Base-by-base conservation (phyloP, 2,797 vertebrate genomes). In the Salarias fasciatus region DNA sequence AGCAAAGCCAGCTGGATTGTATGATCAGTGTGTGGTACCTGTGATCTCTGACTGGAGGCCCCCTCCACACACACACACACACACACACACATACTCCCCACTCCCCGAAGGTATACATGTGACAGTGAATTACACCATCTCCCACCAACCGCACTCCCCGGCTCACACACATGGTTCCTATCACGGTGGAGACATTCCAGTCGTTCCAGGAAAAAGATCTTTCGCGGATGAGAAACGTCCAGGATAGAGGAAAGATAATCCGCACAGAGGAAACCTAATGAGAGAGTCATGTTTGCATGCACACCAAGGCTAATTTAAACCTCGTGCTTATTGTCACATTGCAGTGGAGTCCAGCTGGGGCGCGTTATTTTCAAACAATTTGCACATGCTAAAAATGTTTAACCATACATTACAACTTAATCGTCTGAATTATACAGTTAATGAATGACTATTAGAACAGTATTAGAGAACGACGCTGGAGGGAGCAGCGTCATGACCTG, bases 111-210 rank as follows among this genome's bases (percentile, higher is more conserved):
- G 57, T 69, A 13, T 11, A 46, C 46, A 50, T 62, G 62, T 63
- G 72, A 82, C 51, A 74, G 70, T 36, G 69, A 85, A 84, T 69
- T 64, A 57, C 77, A 81, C 76, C 78, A 84, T 79, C 68, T 84
- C 62, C 57, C 49, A 58, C 30, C 14, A 38, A 46, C 18, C 18
- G 24, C 18, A 54, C 65, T 60, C 74, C 75, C 60, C 61, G 62
- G 71, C 52, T 43, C 58, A 77, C 84, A 88, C 88, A 89, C 82
- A 81, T 88, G 87, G 84, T 88, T 91, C 75, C 77, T 62, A 88
- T 90, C 83, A 86, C 4, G 52, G 56, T 53, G 28, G 9, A 66
- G 63, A 81, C 82, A 86, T 84, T 90, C 84, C 80, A 76, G 76
- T 60, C 76, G 67, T 77, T 80, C 78, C 78, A 59, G 42, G 18